A percentile compares a stretch with the other conserved stretches of the same genome.
phyloP scores from a whole-genome alignment of 2,888 invertebrate genomes.

The Arge pagana region DNA sequence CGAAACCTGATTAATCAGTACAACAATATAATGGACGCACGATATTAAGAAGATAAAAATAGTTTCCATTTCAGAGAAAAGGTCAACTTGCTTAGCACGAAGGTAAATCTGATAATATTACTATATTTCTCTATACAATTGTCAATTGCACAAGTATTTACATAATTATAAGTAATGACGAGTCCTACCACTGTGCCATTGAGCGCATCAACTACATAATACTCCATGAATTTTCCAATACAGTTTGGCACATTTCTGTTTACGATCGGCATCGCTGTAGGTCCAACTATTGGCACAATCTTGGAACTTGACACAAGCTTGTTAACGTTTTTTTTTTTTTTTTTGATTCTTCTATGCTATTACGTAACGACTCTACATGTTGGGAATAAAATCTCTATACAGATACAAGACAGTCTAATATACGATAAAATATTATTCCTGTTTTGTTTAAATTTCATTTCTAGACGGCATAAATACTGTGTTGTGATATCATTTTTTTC shows the following conservation, averaged over 20 bases:
- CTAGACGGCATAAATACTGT: slow-evolving; percentile 15
- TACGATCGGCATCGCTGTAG: slow-evolving; percentile 26
- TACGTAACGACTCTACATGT: slow-evolving; percentile 42
- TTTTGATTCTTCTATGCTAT: slow-evolving; percentile 29
- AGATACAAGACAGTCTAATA: slow-evolving; percentile 46
- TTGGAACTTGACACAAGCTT: slow-evolving; percentile 18
- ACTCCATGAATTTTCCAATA: slow-evolving; percentile 18
- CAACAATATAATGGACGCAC: too few species aligned
- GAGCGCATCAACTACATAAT: slow-evolving; percentile 42
- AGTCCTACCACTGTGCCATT: slow-evolving; percentile 48
- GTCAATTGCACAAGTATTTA: slow-evolving; percentile 58
- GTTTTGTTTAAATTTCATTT: slow-evolving; percentile 9
- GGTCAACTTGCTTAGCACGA: background rate
- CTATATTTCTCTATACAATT: slow-evolving; percentile 52
- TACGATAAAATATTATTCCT: slow-evolving; percentile 33
- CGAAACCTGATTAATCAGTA: too few species aligned
- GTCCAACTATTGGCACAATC: slow-evolving; percentile 32
- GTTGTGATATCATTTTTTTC: slow-evolving; percentile 5
- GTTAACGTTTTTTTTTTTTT: background rate
- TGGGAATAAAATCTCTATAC: slow-evolving; percentile 45
- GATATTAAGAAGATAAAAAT: too few species aligned
- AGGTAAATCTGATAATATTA: slow-evolving; percentile 12
- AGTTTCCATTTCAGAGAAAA: too few species aligned
- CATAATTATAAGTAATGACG: slow-evolving; percentile 50
- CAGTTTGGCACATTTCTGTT: slow-evolving; percentile 24